These are phyloP conservation scores for Corythornis vintsioides DNA, from an alignment of 2,113 vertebrate genomes.

Conservation along the genomic window DNA sequence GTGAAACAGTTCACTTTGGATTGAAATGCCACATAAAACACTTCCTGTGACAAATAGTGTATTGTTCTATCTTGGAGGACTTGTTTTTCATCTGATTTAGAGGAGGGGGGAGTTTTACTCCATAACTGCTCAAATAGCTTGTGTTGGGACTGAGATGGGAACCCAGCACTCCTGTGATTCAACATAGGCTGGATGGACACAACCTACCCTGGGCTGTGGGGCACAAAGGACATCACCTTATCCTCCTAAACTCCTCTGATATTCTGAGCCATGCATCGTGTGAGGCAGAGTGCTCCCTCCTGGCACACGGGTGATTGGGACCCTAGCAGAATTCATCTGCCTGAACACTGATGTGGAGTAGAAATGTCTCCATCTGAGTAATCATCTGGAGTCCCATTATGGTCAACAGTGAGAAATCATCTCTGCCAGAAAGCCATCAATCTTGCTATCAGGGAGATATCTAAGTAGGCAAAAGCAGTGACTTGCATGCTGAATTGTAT, in stretches of 20 bases:
- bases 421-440: neutral
- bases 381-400: neutral
- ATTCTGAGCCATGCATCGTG: neutral
- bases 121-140: neutral
- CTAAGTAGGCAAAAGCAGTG: neutral
- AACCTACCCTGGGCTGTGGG: neutral
- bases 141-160: neutral
- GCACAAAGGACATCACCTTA: neutral
- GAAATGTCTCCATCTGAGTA: neutral
- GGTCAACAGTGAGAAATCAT: neutral
- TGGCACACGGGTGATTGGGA: neutral
- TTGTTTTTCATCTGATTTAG: neutral
- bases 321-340: neutral
- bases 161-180: neutral
- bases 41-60: neutral
- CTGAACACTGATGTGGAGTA: neutral
- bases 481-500: neutral
- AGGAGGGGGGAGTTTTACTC: neutral
- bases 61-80: neutral
- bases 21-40: neutral
- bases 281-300: neutral
- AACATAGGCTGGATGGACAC: neutral
- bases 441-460: neutral
- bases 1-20: neutral
- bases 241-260: neutral